Conservation (phyloP, 2,797 vertebrate genomes). For the Melanotaenia pygmaea region DNA sequence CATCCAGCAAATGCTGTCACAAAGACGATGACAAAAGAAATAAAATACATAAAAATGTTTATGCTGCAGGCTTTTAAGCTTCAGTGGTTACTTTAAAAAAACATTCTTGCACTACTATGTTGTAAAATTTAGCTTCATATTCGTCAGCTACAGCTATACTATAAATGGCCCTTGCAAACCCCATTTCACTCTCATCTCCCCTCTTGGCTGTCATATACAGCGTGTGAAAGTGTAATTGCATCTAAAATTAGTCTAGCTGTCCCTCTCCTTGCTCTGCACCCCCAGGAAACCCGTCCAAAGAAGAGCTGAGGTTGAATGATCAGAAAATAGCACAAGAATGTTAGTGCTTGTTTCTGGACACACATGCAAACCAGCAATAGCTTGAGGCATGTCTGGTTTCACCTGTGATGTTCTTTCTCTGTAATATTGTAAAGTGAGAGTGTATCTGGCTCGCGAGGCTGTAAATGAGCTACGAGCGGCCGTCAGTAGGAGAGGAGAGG, state of each 20-base stretch:
- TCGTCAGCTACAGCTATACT: constrained; percentile 48
- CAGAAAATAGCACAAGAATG: background rate
- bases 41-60: background rate
- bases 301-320: constrained; percentile 18
- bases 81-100: background rate
- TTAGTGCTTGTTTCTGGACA: background rate
- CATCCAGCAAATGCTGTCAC: background rate
- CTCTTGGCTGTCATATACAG: constrained; percentile 77
- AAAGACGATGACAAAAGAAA: background rate
- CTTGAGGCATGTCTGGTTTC: background rate
- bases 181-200: constrained; percentile 44
- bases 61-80: background rate
- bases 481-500: constrained; percentile 11
- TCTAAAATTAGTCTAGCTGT: constrained; percentile 78
- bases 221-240: constrained; percentile 69
- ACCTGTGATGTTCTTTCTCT: constrained; percentile 12
- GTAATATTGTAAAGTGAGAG: constrained; percentile 38
- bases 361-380: background rate
- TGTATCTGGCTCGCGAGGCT: constrained; percentile 29
- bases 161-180: constrained; percentile 64
- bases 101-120: background rate
- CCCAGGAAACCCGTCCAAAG: constrained; percentile 14
- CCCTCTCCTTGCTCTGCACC: constrained; percentile 64
- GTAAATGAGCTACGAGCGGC: constrained; percentile 47
- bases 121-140: background rate